These are phyloP conservation scores for Subanguina moxae DNA, from an alignment of 1,140 invertebrate species.

Conservation along the genomic window DNA sequence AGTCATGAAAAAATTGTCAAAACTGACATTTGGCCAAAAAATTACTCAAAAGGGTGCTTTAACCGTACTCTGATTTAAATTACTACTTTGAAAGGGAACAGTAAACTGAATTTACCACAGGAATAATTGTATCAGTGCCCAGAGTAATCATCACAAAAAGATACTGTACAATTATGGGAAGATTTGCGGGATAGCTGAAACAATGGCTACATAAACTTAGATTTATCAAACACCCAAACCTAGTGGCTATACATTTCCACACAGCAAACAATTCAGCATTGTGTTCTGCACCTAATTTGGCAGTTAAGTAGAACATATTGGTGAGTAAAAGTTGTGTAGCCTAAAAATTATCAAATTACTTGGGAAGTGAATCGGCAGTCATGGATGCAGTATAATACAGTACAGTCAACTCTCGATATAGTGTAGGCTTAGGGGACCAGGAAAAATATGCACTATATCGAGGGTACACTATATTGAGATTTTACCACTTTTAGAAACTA, in stretches of 20 bases:
- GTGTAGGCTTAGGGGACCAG: no score
- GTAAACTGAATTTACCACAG: slow-evolving; percentile 69
- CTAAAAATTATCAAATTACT: slow-evolving; percentile 60
- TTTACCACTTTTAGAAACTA: no score
- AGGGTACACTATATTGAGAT: no score
- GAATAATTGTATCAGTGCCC: slow-evolving; percentile 83
- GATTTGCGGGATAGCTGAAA: slow-evolving; percentile 82
- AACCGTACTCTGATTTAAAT: no score
- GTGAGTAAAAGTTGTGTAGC: slow-evolving; percentile 99
- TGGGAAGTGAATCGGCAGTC: no score
- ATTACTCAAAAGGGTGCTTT: no score
- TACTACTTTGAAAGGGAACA: no score
- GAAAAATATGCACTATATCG: no score
- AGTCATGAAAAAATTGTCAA: no score
- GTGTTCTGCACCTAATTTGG: slow-evolving; percentile 92
- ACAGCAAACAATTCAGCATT: slow-evolving; percentile 87
- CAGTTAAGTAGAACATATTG: slow-evolving; percentile 95
- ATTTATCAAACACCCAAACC: neutral
- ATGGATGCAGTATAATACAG: no score
- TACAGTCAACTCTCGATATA: no score
- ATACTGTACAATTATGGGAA: slow-evolving; percentile 94
- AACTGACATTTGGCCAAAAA: no score
- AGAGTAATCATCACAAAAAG: slow-evolving; percentile 91
- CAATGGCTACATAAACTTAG: neutral
- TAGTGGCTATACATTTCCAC: slow-evolving; percentile 88